Evolutionary conservation across 2,888 invertebrate genomes (phyloP), one percentile per base, ranked within the genome.

Genomic region (Punctoribates punctum): DNA sequence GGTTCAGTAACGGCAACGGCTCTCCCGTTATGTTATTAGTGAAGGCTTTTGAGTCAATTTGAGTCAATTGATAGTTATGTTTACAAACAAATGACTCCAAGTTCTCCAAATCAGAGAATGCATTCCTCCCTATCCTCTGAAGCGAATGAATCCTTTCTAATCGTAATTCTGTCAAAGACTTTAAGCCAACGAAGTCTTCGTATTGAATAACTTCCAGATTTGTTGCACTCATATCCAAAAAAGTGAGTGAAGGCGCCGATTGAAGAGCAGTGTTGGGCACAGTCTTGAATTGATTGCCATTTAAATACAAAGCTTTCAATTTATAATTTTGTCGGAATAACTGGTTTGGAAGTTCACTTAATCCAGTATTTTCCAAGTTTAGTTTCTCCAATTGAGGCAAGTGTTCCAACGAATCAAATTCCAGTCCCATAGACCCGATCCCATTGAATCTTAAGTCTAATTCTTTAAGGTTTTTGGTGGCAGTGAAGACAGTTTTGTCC

Each of bases 401-500:
- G 48, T 73, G 73, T 13, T 38, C 23, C 4, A 73, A 60, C 17
- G 38, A 13, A 20, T 17, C 11, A n/a, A 15, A 60, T 54, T 17
- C 29, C 11, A 38, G 29, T 5, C 38, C 73, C 15, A 42, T 15
- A 15, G 23, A 2, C 4, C 57, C 73, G 27, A 73, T 54, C 0
- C 8, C 17, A 42, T 73, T 73, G 25, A 57, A 42, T 27, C 57
- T 54, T 25, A 73, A 29, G 29, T 73, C 13, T 29, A 73, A 51
- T 29, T 60, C 38, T 85, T 93, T 91, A 82, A 94, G 87, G 78
- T 91, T 91, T 80, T 42, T 67, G 83, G 93, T 93, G 85, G 94
- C 94, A 82, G 91, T 88, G 83, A 95, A 93, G 78, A 93, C 92
- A 82, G 93, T 91, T 67, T 90, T 89, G 84, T 94, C 93, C 78